A percentile compares a stretch with the other conserved stretches of the same genome.
These are phyloP conservation scores for Ellobius talpinus DNA, from an alignment of 2,113 vertebrate species.

Conservation along the genomic window DNA sequence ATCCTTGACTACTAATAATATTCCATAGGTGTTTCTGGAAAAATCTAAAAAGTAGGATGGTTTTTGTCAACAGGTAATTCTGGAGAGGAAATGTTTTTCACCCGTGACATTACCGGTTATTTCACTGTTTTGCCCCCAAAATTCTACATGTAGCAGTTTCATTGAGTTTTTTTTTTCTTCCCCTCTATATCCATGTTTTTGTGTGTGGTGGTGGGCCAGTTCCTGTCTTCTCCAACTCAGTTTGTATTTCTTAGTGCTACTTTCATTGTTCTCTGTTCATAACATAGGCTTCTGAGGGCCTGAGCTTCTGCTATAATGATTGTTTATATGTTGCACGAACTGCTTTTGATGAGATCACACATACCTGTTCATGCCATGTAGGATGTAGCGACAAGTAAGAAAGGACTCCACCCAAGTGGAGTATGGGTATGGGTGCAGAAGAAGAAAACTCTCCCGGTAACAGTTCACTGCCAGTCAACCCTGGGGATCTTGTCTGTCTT, in stretches of 20 bases:
- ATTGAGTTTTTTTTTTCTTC: background rate
- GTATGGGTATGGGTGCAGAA: background rate
- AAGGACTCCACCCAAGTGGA: background rate
- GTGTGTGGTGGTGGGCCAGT: background rate
- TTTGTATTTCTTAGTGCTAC: background rate
- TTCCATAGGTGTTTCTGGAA: background rate
- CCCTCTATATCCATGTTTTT: background rate
- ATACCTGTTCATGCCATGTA: background rate
- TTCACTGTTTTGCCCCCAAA: background rate
- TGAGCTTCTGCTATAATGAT: background rate
- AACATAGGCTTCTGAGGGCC: background rate
- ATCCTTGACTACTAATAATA: background rate
- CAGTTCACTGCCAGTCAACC: background rate
- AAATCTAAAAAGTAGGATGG: background rate
- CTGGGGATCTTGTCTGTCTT: background rate
- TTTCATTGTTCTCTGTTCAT: background rate
- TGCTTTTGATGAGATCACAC: background rate
- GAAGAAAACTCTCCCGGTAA: no score
- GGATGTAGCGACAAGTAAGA: background rate
- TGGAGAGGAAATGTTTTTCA: conserved; percentile 18
- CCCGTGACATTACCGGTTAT: background rate
- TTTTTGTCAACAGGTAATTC: conserved; percentile 36
- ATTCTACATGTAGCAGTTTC: background rate
- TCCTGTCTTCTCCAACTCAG: background rate
- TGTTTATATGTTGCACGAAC: background rate